phyloP scores from a whole-genome alignment of 2,888 invertebrate species.

The Thereva unica region DNA sequence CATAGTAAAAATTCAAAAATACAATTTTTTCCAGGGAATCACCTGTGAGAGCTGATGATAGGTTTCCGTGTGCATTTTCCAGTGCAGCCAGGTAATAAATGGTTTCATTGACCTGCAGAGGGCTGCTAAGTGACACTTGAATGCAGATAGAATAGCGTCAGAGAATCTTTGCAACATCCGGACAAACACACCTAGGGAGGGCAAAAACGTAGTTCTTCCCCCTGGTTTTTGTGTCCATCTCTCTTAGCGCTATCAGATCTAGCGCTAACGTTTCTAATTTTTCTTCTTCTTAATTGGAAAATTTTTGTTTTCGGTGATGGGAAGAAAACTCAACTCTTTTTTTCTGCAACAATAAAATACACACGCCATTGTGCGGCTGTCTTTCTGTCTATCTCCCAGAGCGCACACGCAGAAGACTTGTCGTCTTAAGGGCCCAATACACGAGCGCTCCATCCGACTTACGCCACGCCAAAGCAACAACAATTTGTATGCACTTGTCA shows the following conservation, averaged over 20 bases:
- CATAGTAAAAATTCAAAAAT: not conserved
- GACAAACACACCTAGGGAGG: constrained; percentile 16
- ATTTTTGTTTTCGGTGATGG: constrained; percentile 12
- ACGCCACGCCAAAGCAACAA: too few species aligned
- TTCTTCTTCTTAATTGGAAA: constrained; percentile 25
- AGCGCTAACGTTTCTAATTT: constrained; percentile 30
- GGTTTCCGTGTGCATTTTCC: constrained; percentile 10
- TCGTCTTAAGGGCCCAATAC: too few species aligned
- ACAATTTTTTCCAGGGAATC: constrained; percentile 2
- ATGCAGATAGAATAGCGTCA: constrained; percentile 19
- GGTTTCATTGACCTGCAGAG: constrained; percentile 16
- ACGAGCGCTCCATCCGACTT: too few species aligned
- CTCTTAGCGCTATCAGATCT: constrained; percentile 4
- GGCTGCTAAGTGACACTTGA: constrained; percentile 16
- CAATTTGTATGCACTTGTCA: too few species aligned
- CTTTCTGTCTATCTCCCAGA: too few species aligned
- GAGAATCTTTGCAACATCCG: constrained; percentile 3
- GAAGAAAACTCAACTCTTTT: constrained; percentile 17
- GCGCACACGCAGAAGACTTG: too few species aligned
- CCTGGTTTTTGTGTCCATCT: constrained; percentile 8
- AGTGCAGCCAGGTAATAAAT: constrained; percentile 13
- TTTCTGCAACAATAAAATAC: not conserved
- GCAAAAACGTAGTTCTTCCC: constrained; percentile 17
- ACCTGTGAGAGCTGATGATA: not conserved
- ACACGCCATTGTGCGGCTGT: not conserved